Evolutionary conservation across 2,888 invertebrate genomes (phyloP).

Genomic region (Heliconius cydno): DNA sequence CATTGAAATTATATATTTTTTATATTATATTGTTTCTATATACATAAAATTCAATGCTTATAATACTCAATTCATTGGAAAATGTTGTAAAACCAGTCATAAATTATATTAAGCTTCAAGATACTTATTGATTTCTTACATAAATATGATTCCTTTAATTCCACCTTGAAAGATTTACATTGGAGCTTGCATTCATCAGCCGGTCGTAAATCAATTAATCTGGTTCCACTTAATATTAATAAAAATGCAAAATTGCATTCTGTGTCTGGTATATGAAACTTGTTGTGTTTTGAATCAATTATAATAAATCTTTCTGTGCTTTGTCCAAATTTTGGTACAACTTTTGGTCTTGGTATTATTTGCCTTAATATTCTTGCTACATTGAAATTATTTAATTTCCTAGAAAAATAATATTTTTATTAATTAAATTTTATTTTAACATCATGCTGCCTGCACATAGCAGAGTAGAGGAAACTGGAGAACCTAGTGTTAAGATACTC

Average conservation of each 20-base stretch:
- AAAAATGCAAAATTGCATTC: slow-evolving; percentile 92
- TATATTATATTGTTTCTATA: too few species aligned
- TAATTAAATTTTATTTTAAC: too few species aligned
- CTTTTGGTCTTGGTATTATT: slow-evolving; percentile 87
- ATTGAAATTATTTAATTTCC: slow-evolving; percentile 91
- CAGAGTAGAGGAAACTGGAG: too few species aligned
- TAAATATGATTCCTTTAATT: slow-evolving; percentile 88
- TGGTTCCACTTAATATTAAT: slow-evolving; percentile 87
- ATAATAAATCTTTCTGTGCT: slow-evolving; percentile 91
- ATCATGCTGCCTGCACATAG: not conserved
- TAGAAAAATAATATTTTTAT: slow-evolving; percentile 58
- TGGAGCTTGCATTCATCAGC: slow-evolving; percentile 88
- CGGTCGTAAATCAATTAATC: slow-evolving; percentile 89
- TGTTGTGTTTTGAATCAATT: slow-evolving; percentile 86
- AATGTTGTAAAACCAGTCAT: not conserved
- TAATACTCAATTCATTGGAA: not conserved
- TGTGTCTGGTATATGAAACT: slow-evolving; percentile 89
- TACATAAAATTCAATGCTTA: too few species aligned
- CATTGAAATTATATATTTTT: too few species aligned
- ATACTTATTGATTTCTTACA: slow-evolving; percentile 83
- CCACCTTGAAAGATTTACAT: slow-evolving; percentile 88
- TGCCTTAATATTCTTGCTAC: slow-evolving; percentile 88
- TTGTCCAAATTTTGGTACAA: slow-evolving; percentile 88
- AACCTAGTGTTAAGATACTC: too few species aligned
- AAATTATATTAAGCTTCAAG: not conserved